phyloP scores from a whole-genome alignment of 2,113 vertebrate species.

The Struthio camelus region DNA sequence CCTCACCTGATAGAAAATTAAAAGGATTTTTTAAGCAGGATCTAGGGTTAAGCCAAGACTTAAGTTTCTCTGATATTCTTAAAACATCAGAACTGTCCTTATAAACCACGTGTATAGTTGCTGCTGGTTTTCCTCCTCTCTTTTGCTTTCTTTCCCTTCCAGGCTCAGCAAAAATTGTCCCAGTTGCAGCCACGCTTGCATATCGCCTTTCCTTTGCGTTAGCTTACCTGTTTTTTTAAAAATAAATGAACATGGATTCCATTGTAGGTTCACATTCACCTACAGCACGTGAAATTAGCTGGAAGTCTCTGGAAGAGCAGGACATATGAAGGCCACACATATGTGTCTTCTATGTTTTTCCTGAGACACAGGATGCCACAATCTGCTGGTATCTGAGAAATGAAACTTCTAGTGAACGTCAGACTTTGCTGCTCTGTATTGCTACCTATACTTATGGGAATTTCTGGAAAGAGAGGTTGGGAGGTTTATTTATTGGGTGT shows the following conservation, averaged over 20 bases:
- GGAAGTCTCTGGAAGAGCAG: background rate
- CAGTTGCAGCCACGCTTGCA: fast-evolving
- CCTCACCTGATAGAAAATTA: fast-evolving
- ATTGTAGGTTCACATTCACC: background rate
- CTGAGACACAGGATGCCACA: background rate
- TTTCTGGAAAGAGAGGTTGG: background rate
- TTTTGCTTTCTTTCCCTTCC: background rate
- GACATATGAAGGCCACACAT: background rate
- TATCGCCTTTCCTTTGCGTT: background rate
- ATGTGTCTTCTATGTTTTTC: background rate
- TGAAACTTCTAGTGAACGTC: background rate
- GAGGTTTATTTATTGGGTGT: background rate
- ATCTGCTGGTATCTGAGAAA: background rate
- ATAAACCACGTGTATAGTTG: fast-evolving
- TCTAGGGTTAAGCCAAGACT: background rate
- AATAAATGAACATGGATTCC: background rate
- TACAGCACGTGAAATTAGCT: fast-evolving
- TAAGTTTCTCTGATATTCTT: background rate
- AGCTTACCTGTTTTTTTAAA: background rate
- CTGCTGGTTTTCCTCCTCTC: background rate
- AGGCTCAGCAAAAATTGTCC: background rate
- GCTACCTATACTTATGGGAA: background rate
- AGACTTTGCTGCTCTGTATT: background rate
- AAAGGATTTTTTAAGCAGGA: background rate
- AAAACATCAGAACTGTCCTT: background rate